These are phyloP conservation scores for Hiodon alosoides DNA, from an alignment of 2,113 vertebrate species.

Conservation along the genomic window DNA sequence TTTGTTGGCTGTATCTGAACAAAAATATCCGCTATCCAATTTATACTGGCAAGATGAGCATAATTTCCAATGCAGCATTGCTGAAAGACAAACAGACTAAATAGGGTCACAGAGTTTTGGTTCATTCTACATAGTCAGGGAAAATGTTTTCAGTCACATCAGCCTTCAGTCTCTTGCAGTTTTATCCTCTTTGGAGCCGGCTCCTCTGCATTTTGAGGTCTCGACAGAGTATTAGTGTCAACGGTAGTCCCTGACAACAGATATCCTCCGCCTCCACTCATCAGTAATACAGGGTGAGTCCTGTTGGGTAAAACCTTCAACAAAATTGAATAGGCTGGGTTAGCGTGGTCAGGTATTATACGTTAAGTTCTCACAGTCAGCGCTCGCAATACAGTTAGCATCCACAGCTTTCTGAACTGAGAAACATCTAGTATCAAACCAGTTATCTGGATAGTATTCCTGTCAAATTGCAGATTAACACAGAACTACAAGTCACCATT, in stretches of 20 bases:
- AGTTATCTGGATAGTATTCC: too few relatives aligned
- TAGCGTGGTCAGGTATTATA: not conserved
- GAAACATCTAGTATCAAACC: too few relatives aligned
- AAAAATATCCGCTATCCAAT: not conserved
- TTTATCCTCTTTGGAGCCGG: conserved; percentile 80
- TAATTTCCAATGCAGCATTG: not conserved
- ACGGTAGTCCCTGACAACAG: conserved; percentile 86
- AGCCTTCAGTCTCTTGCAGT: conserved; percentile 62
- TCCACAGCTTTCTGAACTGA: too few relatives aligned
- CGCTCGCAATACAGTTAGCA: too few relatives aligned
- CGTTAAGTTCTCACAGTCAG: too few relatives aligned
- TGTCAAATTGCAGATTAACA: too few relatives aligned
- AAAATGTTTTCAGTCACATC: not conserved
- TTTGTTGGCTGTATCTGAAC: too few relatives aligned
- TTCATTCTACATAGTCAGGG: not conserved
- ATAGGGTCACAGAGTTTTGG: not conserved
- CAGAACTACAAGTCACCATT: too few relatives aligned
- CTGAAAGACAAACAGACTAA: not conserved
- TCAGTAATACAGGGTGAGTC: conserved; percentile 86
- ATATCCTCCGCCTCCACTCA: conserved; percentile 91
- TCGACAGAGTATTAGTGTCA: conserved; percentile 47
- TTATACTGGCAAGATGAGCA: not conserved
- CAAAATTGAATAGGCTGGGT: conserved; percentile 21
- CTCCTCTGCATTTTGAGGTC: conserved; percentile 56
- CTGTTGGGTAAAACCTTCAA: conserved; percentile 85